Evolutionary conservation across 2,888 invertebrate species (phyloP).

Genomic region (Calameuta filiformis): DNA sequence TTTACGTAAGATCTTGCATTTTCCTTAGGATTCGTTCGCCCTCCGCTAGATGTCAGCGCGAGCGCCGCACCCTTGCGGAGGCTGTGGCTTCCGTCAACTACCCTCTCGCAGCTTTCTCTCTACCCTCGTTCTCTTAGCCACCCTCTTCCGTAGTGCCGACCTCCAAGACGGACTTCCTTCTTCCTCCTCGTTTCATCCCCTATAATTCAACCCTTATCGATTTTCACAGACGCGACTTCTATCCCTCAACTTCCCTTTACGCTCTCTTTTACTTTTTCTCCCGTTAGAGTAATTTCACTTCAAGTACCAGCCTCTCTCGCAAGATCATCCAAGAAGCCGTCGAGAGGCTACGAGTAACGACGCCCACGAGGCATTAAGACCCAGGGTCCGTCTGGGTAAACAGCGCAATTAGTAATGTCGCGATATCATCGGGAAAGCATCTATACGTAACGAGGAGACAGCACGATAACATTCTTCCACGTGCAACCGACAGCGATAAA

Average conservation of each 20-base stretch:
- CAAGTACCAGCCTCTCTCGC: too few species aligned
- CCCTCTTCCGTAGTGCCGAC: neutral
- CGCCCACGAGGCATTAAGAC: neutral
- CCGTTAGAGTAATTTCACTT: neutral
- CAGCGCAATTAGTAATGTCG: conserved; percentile 30
- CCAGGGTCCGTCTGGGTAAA: conserved; percentile 19
- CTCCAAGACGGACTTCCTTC: conserved; percentile 6
- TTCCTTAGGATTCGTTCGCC: conserved; percentile 27
- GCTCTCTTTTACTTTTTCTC: neutral
- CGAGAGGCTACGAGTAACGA: neutral
- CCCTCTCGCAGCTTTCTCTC: neutral
- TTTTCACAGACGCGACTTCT: conserved; percentile 1
- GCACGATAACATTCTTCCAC: conserved; percentile 29
- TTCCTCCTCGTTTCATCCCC: neutral
- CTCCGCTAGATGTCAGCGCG: conserved; percentile 43
- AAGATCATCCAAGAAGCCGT: neutral
- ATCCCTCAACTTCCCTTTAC: neutral
- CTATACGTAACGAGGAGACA: conserved; percentile 22
- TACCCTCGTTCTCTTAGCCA: neutral
- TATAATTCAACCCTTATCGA: conserved; percentile 7
- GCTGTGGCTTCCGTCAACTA: neutral
- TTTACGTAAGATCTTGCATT: neutral
- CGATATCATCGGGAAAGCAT: conserved; percentile 21
- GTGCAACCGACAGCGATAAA: conserved; percentile 26
- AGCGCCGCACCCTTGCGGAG: conserved; percentile 5